Percentiles rank a stretch among this genome's conserved stretches.
Conservation (phyloP, 37 sponge, comb jelly and placozoan species). For the Haliclona indistincta region DNA sequence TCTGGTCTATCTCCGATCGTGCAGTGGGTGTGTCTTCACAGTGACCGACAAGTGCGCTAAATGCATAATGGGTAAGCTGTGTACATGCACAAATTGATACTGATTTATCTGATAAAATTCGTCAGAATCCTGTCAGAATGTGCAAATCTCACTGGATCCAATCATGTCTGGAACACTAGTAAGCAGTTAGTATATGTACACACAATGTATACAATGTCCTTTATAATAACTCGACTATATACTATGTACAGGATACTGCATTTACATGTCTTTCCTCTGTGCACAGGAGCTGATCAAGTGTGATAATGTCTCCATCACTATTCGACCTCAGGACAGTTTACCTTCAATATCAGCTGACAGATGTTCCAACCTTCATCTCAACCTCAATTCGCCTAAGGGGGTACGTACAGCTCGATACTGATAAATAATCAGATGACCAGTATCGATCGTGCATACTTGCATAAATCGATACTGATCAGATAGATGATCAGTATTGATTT, state of each 20-base stretch:
- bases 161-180: constrained; percentile 60
- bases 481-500: constrained; percentile 33
- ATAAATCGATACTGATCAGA: constrained; percentile 12
- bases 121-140: constrained; percentile 51
- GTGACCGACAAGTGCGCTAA: constrained; percentile 48
- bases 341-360: constrained; percentile 61
- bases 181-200: neutral
- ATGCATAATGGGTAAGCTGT: constrained; percentile 61
- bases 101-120: neutral
- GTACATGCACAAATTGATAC: neutral
- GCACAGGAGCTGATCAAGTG: constrained; percentile 60
- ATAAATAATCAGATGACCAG: no score
- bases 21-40: constrained; percentile 36
- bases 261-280: neutral
- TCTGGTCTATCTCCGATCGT: constrained; percentile 52
- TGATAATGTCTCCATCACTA: constrained; percentile 22
- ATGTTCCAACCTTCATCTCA: constrained; percentile 37
- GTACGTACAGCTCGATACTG: no score
- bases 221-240: neutral
- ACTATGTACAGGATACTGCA: neutral
- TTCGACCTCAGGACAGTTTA: constrained; percentile 43
- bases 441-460: constrained; percentile 17
- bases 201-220: no score
- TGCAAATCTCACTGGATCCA: constrained; percentile 44
- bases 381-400: constrained; percentile 45